A percentile compares a stretch with the other conserved stretches of the same genome.
These are phyloP conservation scores for Microtus montanus DNA, from an alignment of 2,113 vertebrate species.

Conservation along the genomic window DNA sequence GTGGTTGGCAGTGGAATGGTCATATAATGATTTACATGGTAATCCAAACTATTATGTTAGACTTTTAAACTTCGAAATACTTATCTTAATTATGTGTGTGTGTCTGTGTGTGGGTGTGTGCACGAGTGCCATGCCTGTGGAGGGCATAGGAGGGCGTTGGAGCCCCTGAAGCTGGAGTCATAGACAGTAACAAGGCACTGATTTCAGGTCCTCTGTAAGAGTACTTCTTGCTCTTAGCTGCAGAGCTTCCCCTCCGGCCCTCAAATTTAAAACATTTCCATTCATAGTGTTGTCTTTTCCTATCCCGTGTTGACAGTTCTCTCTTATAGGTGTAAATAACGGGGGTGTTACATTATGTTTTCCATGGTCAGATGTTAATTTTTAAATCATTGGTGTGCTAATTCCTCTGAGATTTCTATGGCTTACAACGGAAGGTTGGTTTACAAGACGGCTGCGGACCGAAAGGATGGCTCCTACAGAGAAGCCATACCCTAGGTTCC, in stretches of 20 bases:
- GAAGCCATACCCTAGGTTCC: not conserved
- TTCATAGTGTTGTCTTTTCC: not conserved
- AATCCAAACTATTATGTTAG: not conserved
- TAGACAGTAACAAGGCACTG: too few species aligned
- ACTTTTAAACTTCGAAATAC: not conserved
- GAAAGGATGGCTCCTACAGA: not conserved
- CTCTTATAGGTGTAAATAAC: not conserved
- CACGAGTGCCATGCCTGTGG: not conserved
- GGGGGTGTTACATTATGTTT: not conserved
- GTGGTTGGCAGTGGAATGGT: not conserved
- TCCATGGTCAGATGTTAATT: not conserved
- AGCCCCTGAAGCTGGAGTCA: not conserved
- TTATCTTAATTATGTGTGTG: not conserved
- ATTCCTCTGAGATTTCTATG: not conserved
- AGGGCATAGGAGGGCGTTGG: too few species aligned
- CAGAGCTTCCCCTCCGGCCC: not conserved
- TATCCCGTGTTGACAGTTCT: not conserved
- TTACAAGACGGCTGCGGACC: not conserved
- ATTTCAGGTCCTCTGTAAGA: not conserved
- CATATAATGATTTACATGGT: not conserved
- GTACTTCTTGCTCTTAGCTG: not conserved
- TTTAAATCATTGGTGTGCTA: not conserved
- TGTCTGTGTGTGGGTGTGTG: not conserved
- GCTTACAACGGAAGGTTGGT: not conserved
- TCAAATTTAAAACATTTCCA: not conserved